Evolutionary conservation across 2,113 vertebrate species (phyloP).

Genomic region (Proteles cristata): DNA sequence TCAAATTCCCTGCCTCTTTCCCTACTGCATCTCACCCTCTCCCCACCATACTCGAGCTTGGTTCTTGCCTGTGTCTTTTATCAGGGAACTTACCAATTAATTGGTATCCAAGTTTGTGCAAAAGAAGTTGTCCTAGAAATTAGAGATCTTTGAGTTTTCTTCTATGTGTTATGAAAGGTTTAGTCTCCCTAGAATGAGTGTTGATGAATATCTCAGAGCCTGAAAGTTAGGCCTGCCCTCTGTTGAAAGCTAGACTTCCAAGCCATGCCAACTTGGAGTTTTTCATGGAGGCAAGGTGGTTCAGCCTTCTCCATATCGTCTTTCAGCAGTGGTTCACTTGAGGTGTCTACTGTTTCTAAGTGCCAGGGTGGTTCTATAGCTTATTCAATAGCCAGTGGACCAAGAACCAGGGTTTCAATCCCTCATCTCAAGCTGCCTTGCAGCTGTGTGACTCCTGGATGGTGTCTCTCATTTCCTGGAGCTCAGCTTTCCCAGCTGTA

Average conservation of each 20-base stretch:
- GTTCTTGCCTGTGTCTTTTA: constrained; percentile 2
- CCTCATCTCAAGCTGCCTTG: not conserved
- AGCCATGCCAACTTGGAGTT: not conserved
- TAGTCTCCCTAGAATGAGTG: not conserved
- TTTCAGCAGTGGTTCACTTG: not conserved
- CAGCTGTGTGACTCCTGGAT: not conserved
- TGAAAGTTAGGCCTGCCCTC: not conserved
- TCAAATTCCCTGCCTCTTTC: constrained; percentile 28
- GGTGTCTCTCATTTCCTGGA: not conserved
- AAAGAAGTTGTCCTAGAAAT: constrained; percentile 16
- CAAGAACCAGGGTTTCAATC: not conserved
- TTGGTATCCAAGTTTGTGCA: constrained; percentile 37
- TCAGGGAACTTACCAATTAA: not conserved
- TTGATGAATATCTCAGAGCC: constrained; percentile 8
- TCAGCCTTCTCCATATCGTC: not conserved
- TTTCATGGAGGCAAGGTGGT: constrained; percentile 24
- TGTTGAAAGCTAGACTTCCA: constrained; percentile 25
- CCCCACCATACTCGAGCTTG: not conserved
- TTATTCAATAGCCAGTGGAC: not conserved
- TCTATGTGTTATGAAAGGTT: constrained; percentile 32
- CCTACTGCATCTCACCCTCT: not conserved
- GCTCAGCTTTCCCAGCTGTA: constrained; percentile 9
- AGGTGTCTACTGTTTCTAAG: constrained; percentile 19
- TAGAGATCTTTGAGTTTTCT: not conserved
- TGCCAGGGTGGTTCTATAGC: not conserved